Conservation (phyloP, 2,113 vertebrate genomes). For the Petromus typicus region DNA sequence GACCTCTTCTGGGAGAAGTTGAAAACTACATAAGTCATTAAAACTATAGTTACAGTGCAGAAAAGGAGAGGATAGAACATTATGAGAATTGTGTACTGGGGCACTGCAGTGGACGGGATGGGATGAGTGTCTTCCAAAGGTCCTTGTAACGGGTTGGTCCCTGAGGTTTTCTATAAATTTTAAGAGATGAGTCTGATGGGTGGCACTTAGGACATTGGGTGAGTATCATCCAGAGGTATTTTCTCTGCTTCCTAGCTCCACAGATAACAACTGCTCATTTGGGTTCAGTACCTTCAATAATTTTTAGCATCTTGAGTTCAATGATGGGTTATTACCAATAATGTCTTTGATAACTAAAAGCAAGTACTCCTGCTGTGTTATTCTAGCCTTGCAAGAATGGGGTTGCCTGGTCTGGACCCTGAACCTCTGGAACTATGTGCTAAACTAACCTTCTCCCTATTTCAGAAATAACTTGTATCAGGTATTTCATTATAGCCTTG, state of each 20-base stretch:
- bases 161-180: neutral
- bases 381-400: neutral
- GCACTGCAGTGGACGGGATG: neutral
- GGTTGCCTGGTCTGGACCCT: neutral
- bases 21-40: neutral
- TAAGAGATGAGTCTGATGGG: neutral
- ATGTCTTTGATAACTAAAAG: constrained; percentile 45
- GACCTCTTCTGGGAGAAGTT: neutral
- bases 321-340: neutral
- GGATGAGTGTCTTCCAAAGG: neutral
- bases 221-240: neutral
- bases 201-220: neutral
- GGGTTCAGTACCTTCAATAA: neutral
- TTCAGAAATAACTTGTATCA: neutral
- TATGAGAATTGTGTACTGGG: neutral
- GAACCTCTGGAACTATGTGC: neutral
- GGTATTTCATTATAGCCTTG: neutral
- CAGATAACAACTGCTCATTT: neutral
- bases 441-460: neutral
- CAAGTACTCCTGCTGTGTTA: neutral
- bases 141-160: neutral
- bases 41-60: neutral
- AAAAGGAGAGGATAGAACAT: neutral
- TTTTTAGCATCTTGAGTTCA: neutral
- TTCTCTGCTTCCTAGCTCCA: neutral